Base-by-base conservation (phyloP, 2,888 invertebrate species). In the Drosophila anomalata region DNA sequence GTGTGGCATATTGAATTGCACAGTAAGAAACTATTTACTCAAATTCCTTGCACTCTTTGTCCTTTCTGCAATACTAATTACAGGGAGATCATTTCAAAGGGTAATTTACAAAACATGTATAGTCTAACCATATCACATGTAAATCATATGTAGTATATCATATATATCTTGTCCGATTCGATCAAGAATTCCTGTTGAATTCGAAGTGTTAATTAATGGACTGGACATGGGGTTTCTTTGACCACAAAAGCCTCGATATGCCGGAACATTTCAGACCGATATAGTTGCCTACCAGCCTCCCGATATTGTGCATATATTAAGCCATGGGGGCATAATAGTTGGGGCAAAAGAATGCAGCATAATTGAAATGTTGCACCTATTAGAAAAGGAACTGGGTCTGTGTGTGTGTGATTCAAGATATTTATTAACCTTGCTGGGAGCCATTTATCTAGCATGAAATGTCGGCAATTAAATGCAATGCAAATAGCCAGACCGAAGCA, bases 391-490 rank as follows among this genome's bases (percentile, higher is more conserved):
- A n/a, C 7, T 36, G 33, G 2, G 6, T 33, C 12, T 33, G 22
- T 41, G 17, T 47, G 29, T 12, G 41, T 26, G 17, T 41, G 59
- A 31, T n/a, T 22, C 48, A 48, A 60, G 71, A 71, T 69, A 70
- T 61, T 60, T 70, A 60, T 78, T 79, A 76, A 85, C 79, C 86
- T 80, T 75, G 68, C 61, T 33, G 56, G 48, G 60, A 72, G 68
- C 83, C 66, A 79, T 87, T 80, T 87, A 87, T 81, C 68, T 80
- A 76, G 78, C 81, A 73, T 87, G 71, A 84, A 81, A 84, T 87
- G 81, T 80, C 87, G 69, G 68, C 78, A 84, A 78, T 87, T 80
- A 84, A 87, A 81, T 87, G 81, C 81, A 81, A 80, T 78, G 78
- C 73, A 83, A 66, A 59, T 58, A 46, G 41, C 42, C 39, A 41